A percentile compares a stretch with the other conserved stretches of the same genome.
phyloP scores from a whole-genome alignment of 2,888 invertebrate species.

The Xanthorhoe spadicearia region DNA sequence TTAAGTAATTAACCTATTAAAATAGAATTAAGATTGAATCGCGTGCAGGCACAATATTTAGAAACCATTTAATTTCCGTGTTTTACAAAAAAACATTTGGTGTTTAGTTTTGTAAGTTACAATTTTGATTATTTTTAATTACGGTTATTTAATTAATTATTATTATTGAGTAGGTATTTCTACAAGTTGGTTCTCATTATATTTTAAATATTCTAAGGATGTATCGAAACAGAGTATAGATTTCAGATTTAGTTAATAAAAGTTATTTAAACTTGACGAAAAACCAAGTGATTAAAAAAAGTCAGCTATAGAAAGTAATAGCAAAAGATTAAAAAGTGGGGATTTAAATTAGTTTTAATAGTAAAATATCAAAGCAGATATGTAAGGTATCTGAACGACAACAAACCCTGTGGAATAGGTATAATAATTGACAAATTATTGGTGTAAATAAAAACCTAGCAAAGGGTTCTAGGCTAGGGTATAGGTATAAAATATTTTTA shows the following conservation, averaged over 20 bases:
- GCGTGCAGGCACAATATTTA: constrained; percentile 15
- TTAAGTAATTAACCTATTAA: background rate
- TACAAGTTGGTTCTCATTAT: constrained; percentile 29
- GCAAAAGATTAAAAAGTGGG: background rate
- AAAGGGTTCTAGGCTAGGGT: constrained; percentile 58
- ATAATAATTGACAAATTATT: constrained; percentile 80
- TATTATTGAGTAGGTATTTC: constrained; percentile 8
- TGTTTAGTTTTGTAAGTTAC: constrained; percentile 19
- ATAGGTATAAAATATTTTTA: constrained; percentile 46
- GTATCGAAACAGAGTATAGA: constrained; percentile 14
- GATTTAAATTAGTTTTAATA: background rate
- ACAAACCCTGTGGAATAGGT: constrained; percentile 78
- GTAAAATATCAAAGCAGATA: constrained; percentile 43
- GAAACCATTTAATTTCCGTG: constrained; percentile 14
- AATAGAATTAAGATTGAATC: background rate
- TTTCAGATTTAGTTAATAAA: background rate
- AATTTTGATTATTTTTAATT: constrained; percentile 11
- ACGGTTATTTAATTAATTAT: constrained; percentile 8
- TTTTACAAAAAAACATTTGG: constrained; percentile 17
- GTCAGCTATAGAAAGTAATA: background rate
- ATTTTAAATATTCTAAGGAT: constrained; percentile 8
- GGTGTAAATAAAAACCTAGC: constrained; percentile 70
- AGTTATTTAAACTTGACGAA: background rate
- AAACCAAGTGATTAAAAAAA: background rate
- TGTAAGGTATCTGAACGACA: constrained; percentile 69